phyloP scores from a whole-genome alignment of 2,888 invertebrate genomes.

The Coremacera marginata region DNA sequence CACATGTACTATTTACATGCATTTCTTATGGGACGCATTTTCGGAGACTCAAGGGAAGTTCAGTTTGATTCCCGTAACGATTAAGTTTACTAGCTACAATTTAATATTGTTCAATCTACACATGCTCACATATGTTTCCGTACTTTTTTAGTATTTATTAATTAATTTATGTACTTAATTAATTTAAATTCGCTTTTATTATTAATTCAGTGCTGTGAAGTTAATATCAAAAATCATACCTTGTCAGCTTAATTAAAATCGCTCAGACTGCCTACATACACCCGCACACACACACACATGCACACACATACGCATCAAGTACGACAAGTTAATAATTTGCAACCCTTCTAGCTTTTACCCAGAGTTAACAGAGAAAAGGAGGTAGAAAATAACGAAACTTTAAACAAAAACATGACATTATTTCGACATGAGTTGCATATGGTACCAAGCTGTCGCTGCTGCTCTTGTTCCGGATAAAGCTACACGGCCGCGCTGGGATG shows the following conservation, averaged over 20 bases:
- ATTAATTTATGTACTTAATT: too few species aligned
- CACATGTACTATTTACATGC: too few species aligned
- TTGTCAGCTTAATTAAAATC: neutral
- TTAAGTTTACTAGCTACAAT: too few species aligned
- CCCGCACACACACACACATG: too few species aligned
- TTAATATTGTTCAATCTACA: too few species aligned
- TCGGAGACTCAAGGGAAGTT: too few species aligned
- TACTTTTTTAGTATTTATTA: too few species aligned
- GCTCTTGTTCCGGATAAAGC: constrained; percentile 20
- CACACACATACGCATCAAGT: neutral
- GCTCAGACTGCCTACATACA: neutral
- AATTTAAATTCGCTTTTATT: too few species aligned
- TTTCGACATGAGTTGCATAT: constrained; percentile 39
- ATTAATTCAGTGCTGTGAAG: too few species aligned
- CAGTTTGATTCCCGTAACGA: too few species aligned
- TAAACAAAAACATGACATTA: constrained; percentile 31
- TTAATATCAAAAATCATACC: neutral
- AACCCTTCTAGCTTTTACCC: neutral
- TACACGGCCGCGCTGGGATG: neutral
- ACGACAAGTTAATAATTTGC: neutral
- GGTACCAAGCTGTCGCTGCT: constrained; percentile 7
- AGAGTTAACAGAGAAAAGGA: neutral
- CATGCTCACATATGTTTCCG: too few species aligned
- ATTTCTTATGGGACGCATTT: too few species aligned
- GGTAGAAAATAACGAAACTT: neutral